A percentile compares a stretch with the other conserved stretches of the same genome.
Conservation (phyloP, 2,888 invertebrate species). For the Drosophila buzzatii region DNA sequence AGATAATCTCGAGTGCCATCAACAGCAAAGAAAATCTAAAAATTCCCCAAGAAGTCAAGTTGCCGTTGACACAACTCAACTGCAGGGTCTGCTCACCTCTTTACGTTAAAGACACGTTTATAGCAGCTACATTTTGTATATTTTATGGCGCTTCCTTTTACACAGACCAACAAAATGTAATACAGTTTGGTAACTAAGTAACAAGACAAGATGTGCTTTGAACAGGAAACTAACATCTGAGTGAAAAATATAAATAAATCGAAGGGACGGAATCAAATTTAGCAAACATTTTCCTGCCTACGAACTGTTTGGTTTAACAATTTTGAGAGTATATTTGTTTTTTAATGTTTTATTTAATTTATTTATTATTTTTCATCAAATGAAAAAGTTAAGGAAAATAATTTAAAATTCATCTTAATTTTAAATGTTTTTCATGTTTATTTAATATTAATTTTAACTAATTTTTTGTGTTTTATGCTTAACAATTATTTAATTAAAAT, state of each 20-base stretch:
- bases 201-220: not conserved
- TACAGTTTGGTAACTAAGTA: not conserved
- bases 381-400: too few relatives aligned
- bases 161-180: not conserved
- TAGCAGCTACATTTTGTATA: not conserved
- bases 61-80: constrained; percentile 14
- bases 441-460: too few relatives aligned
- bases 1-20: constrained; percentile 6
- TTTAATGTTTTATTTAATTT: too few relatives aligned
- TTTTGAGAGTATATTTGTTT: too few relatives aligned
- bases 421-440: too few relatives aligned
- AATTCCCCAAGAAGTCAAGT: constrained; percentile 4
- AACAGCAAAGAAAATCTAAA: constrained; percentile 13
- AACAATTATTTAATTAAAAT: too few relatives aligned
- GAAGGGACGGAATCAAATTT: not conserved
- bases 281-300: not conserved
- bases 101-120: not conserved
- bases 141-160: not conserved
- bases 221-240: not conserved
- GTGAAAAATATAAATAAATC: not conserved
- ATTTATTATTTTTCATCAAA: too few relatives aligned
- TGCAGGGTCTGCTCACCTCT: not conserved
- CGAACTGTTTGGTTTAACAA: too few relatives aligned
- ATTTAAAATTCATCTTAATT: too few relatives aligned
- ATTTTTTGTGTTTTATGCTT: too few relatives aligned